Conservation (phyloP, 2,113 vertebrate genomes). For the Lepus americanus region DNA sequence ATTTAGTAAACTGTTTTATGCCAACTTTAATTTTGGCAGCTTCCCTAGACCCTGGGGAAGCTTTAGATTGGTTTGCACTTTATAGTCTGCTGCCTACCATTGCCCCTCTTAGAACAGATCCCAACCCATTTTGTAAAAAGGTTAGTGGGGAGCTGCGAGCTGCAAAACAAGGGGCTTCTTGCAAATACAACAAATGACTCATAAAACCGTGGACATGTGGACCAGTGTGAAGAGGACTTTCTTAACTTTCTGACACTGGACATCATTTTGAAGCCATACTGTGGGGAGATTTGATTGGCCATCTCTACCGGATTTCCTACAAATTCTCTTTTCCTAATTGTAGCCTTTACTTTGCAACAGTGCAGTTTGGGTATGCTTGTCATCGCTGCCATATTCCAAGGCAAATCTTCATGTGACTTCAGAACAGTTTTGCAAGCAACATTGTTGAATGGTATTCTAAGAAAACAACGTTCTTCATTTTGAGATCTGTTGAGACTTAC, state of each 20-base stretch:
- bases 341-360: too few relatives aligned
- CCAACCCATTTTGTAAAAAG: constrained; percentile 61
- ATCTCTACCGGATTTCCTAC: neutral
- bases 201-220: neutral
- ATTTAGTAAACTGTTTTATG: constrained; percentile 85
- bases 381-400: neutral
- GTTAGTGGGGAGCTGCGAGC: constrained; percentile 28
- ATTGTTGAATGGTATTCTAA: neutral
- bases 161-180: neutral
- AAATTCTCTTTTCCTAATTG: neutral
- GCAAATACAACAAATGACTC: constrained; percentile 3
- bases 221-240: neutral
- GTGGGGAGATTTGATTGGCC: neutral
- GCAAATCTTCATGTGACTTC: neutral
- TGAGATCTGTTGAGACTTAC: neutral
- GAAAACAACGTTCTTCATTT: neutral
- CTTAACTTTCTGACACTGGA: neutral
- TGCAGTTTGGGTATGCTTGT: neutral
- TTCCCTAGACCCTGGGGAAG: constrained; percentile 75
- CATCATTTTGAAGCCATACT: neutral
- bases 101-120: constrained; percentile 54
- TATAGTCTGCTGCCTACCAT: constrained; percentile 68
- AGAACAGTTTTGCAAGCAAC: neutral
- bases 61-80: constrained; percentile 77
- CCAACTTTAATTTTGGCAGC: constrained; percentile 81